These are phyloP conservation scores for Chlorospingus semifuscus DNA, from an alignment of 2,797 vertebrate species.

Conservation along the genomic window DNA sequence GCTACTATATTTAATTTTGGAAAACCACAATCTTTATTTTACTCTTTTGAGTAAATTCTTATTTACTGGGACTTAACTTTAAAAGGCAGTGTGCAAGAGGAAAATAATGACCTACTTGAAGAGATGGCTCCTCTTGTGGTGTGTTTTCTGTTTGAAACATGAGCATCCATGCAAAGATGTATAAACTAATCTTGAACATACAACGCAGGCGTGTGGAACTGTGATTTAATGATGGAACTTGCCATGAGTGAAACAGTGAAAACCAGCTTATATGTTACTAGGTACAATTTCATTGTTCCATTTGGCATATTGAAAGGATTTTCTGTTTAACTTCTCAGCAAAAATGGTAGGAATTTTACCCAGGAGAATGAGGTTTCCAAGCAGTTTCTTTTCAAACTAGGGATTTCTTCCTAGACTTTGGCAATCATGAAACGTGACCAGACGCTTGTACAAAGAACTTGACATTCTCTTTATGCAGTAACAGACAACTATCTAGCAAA, in stretches of 20 bases:
- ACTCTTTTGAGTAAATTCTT: not conserved
- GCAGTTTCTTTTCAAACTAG: not conserved
- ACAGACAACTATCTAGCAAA: constrained; percentile 42
- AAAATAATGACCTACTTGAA: not conserved
- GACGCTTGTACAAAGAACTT: not conserved
- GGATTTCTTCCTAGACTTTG: constrained; percentile 5
- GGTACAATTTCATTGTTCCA: not conserved
- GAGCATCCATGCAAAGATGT: not conserved
- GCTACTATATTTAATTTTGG: not conserved
- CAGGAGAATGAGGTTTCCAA: not conserved
- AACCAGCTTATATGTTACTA: not conserved
- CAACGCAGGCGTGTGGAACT: not conserved
- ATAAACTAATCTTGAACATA: not conserved
- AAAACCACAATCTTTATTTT: not conserved
- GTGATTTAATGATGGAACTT: not conserved
- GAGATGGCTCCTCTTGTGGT: not conserved
- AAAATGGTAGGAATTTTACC: not conserved
- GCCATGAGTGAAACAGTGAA: not conserved
- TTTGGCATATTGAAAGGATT: not conserved
- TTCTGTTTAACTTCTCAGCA: not conserved
- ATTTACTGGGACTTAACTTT: not conserved
- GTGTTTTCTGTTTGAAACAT: not conserved
- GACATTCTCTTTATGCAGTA: not conserved
- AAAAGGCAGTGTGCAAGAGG: not conserved
- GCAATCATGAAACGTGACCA: not conserved